phyloP scores from a whole-genome alignment of 2,113 vertebrate genomes.

The Chauna torquata region DNA sequence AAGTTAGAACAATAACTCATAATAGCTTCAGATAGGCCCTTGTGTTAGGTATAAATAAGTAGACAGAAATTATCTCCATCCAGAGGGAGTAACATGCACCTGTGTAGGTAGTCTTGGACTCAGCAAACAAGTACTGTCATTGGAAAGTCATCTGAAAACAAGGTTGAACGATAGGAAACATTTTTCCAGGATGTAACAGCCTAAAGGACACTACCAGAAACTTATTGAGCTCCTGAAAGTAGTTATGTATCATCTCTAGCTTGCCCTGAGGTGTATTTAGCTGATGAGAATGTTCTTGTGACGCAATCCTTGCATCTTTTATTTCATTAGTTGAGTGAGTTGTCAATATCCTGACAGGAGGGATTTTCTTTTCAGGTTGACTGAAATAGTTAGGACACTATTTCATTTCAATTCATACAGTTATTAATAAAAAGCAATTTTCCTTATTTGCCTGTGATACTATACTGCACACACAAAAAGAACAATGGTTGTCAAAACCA shows the following conservation, averaged over 20 bases:
- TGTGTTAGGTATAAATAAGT: neutral
- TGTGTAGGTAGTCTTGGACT: neutral
- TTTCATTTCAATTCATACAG: slow-evolving; percentile 31
- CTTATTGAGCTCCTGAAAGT: neutral
- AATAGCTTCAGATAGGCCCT: neutral
- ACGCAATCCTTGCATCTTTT: neutral
- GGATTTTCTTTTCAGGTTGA: slow-evolving; percentile 61
- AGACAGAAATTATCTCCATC: neutral
- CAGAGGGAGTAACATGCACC: neutral
- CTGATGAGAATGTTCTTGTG: neutral
- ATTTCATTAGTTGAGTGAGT: slow-evolving; percentile 41
- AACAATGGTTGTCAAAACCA: neutral
- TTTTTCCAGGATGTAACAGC: slow-evolving; percentile 15
- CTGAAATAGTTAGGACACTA: slow-evolving; percentile 5
- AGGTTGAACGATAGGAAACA: neutral
- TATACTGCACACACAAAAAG: neutral
- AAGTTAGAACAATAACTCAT: neutral
- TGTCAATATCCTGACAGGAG: slow-evolving; percentile 25
- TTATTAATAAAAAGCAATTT: slow-evolving; percentile 46
- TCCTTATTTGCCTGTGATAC: slow-evolving; percentile 51
- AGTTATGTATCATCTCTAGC: neutral
- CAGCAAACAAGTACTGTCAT: neutral
- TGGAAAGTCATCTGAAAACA: neutral
- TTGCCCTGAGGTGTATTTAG: neutral
- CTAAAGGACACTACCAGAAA: neutral